Base-by-base conservation (phyloP, 2,797 vertebrate species). In the Brachyrhaphis roseni region DNA sequence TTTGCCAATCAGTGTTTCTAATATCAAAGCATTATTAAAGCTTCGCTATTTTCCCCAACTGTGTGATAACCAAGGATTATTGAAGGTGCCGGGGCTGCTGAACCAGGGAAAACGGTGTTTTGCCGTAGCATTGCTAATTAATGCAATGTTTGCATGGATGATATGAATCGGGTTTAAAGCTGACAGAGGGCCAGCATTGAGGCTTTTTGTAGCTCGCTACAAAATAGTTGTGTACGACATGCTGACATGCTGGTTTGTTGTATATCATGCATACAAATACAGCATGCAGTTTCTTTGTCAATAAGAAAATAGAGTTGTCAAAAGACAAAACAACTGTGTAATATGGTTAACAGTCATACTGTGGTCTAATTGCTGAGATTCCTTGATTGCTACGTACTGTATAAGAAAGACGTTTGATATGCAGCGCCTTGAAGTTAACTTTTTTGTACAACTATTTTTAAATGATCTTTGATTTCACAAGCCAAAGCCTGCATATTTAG, bases 21-120 rank as follows among this genome's bases (percentile, higher is more conserved):
- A 92, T 94, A 93, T 91, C 89, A 82, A 43, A 18, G 81, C 78
- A 84, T 93, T 93, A 94, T 94, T 94, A 46, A 15, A 94, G 90
- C 86, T 83, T 72, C 78, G 47, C 82, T 90, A 86, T 88, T 88
- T 87, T 84, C 75, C 82, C 91, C 83, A 81, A 89, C 88, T 83
- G 86, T 84, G 90, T 75, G 90, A 94, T 92, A 94, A 91, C 84
- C 36, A 84, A 72, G 86, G 93, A 92, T 91, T 87, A 92, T 49
- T 47, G 87, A 85, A 90, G 91, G 88, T 88, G 90, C 84, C 84
- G 87, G 84, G 86, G 81, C 83, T 87, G 89, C 86, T 91, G 87
- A 94, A 92, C 91, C 90, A 82, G 77, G 76, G 84, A 51, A 90
- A 89, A 80, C 74, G 20, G 74, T 59, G 84, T 71, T 92, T 90